Conservation (phyloP, 2,888 invertebrate species). For the Ornithoptera alexandrae region DNA sequence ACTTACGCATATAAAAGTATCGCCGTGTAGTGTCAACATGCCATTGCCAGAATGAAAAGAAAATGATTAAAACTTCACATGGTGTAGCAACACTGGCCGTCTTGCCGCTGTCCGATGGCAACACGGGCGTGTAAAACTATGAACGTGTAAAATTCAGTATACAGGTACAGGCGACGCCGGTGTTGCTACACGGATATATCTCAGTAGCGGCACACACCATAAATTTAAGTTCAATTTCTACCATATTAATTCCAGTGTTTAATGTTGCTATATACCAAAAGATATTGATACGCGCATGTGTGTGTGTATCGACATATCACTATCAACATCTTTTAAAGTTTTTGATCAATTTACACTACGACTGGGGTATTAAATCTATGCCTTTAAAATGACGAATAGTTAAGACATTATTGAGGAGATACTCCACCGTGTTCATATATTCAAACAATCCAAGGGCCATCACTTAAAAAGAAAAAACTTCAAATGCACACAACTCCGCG, state of each 20-base stretch:
- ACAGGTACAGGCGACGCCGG: not conserved
- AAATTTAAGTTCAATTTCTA: too few species aligned
- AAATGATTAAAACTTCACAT: not conserved
- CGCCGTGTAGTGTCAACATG: not conserved
- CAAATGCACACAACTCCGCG: not conserved
- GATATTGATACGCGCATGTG: too few species aligned
- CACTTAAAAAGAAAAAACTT: not conserved
- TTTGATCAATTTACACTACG: slow-evolving; percentile 2
- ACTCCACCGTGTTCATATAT: too few species aligned
- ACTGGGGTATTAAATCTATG: not conserved
- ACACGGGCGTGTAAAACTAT: slow-evolving; percentile 9
- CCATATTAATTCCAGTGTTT: too few species aligned
- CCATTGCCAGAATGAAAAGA: slow-evolving; percentile 5
- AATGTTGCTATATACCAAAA: too few species aligned
- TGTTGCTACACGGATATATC: not conserved
- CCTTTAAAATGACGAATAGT: too few species aligned
- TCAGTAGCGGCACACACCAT: too few species aligned
- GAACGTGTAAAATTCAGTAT: slow-evolving; percentile 13
- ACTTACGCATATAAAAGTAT: not conserved
- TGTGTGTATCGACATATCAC: too few species aligned
- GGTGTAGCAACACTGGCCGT: slow-evolving; percentile 11
- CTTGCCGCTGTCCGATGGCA: slow-evolving; percentile 1
- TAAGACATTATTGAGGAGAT: too few species aligned
- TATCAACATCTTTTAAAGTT: too few species aligned
- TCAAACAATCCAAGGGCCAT: too few species aligned